phyloP scores from a whole-genome alignment of 2,888 invertebrate species.

The Andrena bucephala region DNA sequence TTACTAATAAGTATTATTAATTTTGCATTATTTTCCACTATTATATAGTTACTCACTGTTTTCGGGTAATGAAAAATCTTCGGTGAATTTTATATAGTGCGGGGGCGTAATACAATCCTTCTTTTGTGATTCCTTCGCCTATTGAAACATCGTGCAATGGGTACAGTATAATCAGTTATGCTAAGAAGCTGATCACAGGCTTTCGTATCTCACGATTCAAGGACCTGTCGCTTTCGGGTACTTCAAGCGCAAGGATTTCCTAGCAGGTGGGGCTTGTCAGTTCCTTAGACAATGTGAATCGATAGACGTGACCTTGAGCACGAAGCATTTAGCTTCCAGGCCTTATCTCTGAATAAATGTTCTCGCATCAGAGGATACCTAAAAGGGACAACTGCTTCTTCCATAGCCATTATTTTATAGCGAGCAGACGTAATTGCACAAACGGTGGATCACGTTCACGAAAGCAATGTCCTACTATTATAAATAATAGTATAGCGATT shows the following conservation, averaged over 20 bases:
- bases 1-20: too few relatives aligned
- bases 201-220: not conserved
- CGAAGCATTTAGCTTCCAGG: not conserved
- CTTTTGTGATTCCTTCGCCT: not conserved
- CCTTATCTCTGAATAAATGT: not conserved
- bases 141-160: slow-evolving; percentile 1
- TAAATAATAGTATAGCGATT: not conserved
- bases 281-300: not conserved
- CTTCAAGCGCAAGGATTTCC: not conserved
- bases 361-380: not conserved
- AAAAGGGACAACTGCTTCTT: not conserved
- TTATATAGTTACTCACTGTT: too few relatives aligned
- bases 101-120: too few relatives aligned
- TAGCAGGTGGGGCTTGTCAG: not conserved
- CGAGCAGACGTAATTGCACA: slow-evolving; percentile 14
- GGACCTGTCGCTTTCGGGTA: slow-evolving; percentile 22
- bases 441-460: slow-evolving; percentile 5
- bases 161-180: slow-evolving; percentile 5
- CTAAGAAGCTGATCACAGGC: slow-evolving; percentile 15
- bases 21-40: too few relatives aligned
- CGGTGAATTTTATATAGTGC: too few relatives aligned
- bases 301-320: not conserved
- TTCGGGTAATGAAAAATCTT: too few relatives aligned
- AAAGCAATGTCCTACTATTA: not conserved
- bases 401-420: not conserved